Conservation (phyloP, 2,888 invertebrate species). For the Drosophila stalkeri region DNA sequence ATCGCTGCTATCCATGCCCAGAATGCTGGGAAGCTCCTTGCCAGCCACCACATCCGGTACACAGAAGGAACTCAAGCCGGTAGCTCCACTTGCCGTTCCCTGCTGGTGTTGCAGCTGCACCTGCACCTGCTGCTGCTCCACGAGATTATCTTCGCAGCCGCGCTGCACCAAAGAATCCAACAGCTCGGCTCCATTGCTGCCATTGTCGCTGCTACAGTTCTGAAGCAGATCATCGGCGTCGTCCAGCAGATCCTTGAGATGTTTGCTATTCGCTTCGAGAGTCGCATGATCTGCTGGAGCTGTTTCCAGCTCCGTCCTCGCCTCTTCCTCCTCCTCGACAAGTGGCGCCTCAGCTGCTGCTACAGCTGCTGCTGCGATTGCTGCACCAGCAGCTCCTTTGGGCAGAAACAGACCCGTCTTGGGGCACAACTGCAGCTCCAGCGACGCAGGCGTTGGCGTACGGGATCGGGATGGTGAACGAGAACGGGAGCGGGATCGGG, state of each 20-base stretch:
- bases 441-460: conserved; percentile 51
- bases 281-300: conserved; percentile 42
- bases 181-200: conserved; percentile 85
- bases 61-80: conserved; percentile 60
- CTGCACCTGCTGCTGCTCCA: conserved; percentile 60
- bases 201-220: conserved; percentile 84
- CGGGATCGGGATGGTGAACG: conserved; percentile 1
- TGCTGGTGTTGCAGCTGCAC: conserved; percentile 16
- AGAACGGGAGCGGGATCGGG: conserved; percentile 4
- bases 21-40: conserved; percentile 88
- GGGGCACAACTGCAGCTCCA: conserved; percentile 81
- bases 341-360: background rate
- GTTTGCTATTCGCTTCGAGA: conserved; percentile 82
- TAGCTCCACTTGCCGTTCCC: conserved; percentile 11
- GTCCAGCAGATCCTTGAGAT: conserved; percentile 83
- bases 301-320: conserved; percentile 2
- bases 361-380: background rate
- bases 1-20: conserved; percentile 86
- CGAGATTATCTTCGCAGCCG: conserved; percentile 88
- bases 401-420: conserved; percentile 83
- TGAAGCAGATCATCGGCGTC: conserved; percentile 84
- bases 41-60: conserved; percentile 73
- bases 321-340: background rate
- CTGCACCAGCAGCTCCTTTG: conserved; percentile 34
- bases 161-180: conserved; percentile 88